These are phyloP conservation scores for Leptinotarsa tumamoca DNA, from an alignment of 2,888 invertebrate species.

Conservation along the genomic window DNA sequence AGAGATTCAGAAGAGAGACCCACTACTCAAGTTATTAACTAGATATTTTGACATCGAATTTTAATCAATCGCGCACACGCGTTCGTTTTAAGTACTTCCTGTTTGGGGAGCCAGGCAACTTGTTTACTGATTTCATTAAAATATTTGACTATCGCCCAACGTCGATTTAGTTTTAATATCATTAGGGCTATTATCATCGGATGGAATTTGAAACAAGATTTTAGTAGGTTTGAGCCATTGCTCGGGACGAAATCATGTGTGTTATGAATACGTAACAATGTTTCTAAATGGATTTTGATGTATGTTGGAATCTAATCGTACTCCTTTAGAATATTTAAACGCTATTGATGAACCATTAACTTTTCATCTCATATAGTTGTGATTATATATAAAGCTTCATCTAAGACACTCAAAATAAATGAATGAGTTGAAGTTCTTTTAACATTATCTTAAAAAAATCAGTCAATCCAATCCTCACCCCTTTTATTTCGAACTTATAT, in stretches of 20 bases:
- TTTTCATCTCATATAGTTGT: background rate
- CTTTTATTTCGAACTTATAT: too few relatives aligned
- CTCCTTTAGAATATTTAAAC: slow-evolving; percentile 20
- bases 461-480: background rate
- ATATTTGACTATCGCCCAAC: slow-evolving; percentile 36
- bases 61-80: slow-evolving; percentile 32
- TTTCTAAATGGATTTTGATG: slow-evolving; percentile 35
- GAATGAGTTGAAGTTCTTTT: background rate
- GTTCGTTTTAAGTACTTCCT: slow-evolving; percentile 40
- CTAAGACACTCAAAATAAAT: background rate
- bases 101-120: slow-evolving; percentile 29
- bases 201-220: slow-evolving; percentile 17
- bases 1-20: background rate
- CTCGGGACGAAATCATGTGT: slow-evolving; percentile 22
- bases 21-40: slow-evolving; percentile 18
- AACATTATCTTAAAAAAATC: background rate
- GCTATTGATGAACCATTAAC: background rate
- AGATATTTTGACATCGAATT: slow-evolving; percentile 39
- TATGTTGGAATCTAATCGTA: slow-evolving; percentile 23
- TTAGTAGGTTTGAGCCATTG: slow-evolving; percentile 9
- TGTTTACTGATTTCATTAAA: slow-evolving; percentile 39
- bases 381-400: background rate
- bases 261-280: slow-evolving; percentile 27
- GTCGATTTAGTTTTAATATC: slow-evolving; percentile 38
- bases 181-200: slow-evolving; percentile 37